These are phyloP conservation scores for Sebastes iracundus DNA, from an alignment of 2,797 vertebrate species.

Conservation along the genomic window DNA sequence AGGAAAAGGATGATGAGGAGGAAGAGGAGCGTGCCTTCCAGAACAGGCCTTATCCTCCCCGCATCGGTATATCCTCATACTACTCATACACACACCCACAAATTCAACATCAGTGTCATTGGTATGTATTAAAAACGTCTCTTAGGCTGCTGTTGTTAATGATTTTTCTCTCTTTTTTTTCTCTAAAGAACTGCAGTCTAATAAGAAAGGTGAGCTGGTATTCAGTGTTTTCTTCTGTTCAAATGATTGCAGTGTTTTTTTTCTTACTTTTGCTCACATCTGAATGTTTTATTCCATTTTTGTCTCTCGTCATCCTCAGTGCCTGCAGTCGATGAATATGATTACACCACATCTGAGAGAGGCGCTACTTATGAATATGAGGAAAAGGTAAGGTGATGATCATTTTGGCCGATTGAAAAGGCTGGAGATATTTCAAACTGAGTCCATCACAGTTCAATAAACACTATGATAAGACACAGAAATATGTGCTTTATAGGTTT, in stretches of 20 bases:
- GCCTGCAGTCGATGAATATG: slow-evolving; percentile 81
- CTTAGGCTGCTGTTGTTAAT: slow-evolving; percentile 9
- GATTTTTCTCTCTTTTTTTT: not conserved
- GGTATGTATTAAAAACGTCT: not conserved
- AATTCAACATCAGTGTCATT: not conserved
- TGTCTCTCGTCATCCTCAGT: slow-evolving; percentile 35
- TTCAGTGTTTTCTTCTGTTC: not conserved
- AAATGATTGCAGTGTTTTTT: not conserved
- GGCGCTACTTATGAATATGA: slow-evolving; percentile 86
- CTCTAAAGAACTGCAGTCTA: slow-evolving; percentile 80
- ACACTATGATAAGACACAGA: not conserved
- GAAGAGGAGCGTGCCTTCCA: slow-evolving; percentile 84
- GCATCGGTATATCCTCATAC: slow-evolving; percentile 68
- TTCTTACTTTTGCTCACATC: not conserved
- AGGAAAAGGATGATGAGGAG: slow-evolving; percentile 85
- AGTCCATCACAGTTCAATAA: not conserved
- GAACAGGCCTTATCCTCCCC: slow-evolving; percentile 84
- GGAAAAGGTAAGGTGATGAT: slow-evolving; percentile 81
- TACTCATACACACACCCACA: not conserved
- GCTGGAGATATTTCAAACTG: not conserved
- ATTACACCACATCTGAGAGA: slow-evolving; percentile 85
- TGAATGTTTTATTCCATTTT: slow-evolving; percentile 7
- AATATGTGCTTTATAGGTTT: not conserved
- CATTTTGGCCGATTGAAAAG: not conserved
- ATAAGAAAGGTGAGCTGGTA: slow-evolving; percentile 84